These are phyloP conservation scores for Oreochromis niloticus DNA, from an alignment of 2,113 vertebrate species.

Conservation along the genomic window DNA sequence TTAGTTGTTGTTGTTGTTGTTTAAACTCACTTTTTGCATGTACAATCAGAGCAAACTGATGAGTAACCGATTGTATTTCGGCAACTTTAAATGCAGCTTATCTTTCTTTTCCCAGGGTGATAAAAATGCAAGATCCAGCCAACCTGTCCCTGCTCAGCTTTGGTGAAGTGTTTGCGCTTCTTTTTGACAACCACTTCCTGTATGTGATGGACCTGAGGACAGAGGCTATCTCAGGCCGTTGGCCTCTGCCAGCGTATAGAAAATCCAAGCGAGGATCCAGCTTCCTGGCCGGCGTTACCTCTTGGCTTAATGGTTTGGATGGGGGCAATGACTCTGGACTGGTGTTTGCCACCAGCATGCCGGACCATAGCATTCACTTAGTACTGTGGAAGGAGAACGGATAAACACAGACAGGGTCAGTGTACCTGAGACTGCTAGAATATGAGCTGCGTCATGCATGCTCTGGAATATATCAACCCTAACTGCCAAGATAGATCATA, in stretches of 20 bases:
- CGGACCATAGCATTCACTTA: constrained; percentile 98
- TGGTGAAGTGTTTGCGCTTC: constrained; percentile 91
- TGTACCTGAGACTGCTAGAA: not conserved
- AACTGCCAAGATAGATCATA: constrained; percentile 71
- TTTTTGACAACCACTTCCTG: constrained; percentile 93
- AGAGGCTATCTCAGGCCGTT: constrained; percentile 89
- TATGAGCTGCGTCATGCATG: not conserved
- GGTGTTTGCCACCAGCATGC: constrained; percentile 99
- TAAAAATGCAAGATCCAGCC: constrained; percentile 86
- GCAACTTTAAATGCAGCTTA: not conserved
- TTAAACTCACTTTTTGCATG: not conserved
- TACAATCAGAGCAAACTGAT: not conserved
- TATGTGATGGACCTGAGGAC: constrained; percentile 98
- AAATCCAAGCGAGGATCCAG: constrained; percentile 98
- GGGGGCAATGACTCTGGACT: constrained; percentile 90
- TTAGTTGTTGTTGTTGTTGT: not conserved
- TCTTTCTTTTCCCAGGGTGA: constrained; percentile 79
- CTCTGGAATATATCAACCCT: constrained; percentile 24
- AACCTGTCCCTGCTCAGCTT: constrained; percentile 93
- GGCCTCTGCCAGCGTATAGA: constrained; percentile 94
- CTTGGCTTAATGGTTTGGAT: constrained; percentile 93
- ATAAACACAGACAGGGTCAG: constrained; percentile 43
- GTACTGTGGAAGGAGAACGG: constrained; percentile 96
- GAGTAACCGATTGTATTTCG: not conserved
- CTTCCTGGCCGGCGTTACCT: constrained; percentile 90